Evolutionary conservation across 2,888 invertebrate genomes (phyloP), one percentile per base, ranked within the genome.

Genomic region (Anodontia alba): DNA sequence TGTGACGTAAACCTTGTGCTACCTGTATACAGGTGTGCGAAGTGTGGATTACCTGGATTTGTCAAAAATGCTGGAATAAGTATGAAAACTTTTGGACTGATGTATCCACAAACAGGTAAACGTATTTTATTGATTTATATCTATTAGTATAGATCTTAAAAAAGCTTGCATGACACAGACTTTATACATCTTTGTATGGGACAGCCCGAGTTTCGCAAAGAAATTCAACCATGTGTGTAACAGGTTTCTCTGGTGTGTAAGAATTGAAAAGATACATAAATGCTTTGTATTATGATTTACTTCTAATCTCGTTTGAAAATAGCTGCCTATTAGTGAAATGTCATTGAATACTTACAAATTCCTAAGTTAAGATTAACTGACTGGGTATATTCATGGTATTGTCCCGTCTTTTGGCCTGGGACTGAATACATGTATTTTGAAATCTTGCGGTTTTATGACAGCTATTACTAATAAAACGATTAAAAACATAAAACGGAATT

Each of bases 11-110:
- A 57, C 57, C 57, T 57, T 23, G 23, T 17, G 26, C 12, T 62
- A 62, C 62, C 62, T 62, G 62, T 62, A 33, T 62, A 33, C 62
- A 62, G 62, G 62, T 62, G 62, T 33, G 62, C 62, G 33, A 62
- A 62, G 33, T 62, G 5, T 29, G 26, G 57, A 33, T 57, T 57
- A 23, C 23, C 38, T 38, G 38, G 38, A 38, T 38, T 38, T 38
- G 38, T 17, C 26, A 62, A 31, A 33, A n/a, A 62, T 62, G 62
- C 10, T 62, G 62, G 62, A 20, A 62, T 33, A 33, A 23, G 33
- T 1, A 20, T 31, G 12, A 33, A 33, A 8, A 33, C 7, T 3
- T 1, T 62, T 62, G 10, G 7, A 62, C 17, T 26, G 31, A 15
- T 62, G 62, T 10, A 29, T 33, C 23, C 62, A 33, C 62, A 33